Evolutionary conservation across 2,797 vertebrate species (phyloP).

Genomic region (Aplochiton taeniatus): DNA sequence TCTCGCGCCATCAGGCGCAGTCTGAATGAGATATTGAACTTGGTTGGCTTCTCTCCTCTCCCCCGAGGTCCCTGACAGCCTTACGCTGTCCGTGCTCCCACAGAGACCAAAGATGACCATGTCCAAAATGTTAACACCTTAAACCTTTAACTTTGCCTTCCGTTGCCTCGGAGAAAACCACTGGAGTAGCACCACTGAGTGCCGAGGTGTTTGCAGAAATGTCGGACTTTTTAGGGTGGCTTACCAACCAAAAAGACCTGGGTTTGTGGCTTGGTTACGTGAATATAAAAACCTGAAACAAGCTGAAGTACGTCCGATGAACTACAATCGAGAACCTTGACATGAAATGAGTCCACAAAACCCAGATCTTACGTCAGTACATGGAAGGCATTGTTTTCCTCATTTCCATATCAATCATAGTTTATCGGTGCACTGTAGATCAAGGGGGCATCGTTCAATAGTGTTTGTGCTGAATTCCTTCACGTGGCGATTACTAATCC

Average conservation of each 20-base stretch:
- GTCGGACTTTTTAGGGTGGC: too few species aligned
- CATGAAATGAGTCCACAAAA: too few species aligned
- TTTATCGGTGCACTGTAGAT: constrained; percentile 22
- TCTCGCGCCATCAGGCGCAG: constrained; percentile 47
- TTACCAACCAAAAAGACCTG: too few species aligned
- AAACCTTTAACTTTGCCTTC: background rate
- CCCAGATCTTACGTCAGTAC: too few species aligned
- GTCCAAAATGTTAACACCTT: constrained; percentile 31
- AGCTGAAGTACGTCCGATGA: too few species aligned
- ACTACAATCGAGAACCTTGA: too few species aligned
- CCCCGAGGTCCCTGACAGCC: constrained; percentile 42
- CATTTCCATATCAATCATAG: constrained; percentile 50
- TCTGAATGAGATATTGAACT: constrained; percentile 65
- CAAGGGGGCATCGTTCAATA: constrained; percentile 40
- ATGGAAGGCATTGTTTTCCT: constrained; percentile 12
- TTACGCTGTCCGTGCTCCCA: constrained; percentile 23
- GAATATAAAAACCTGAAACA: too few species aligned
- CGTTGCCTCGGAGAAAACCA: constrained; percentile 7
- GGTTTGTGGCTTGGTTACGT: too few species aligned
- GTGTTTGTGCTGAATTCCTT: constrained; percentile 49
- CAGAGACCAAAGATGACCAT: constrained; percentile 48
- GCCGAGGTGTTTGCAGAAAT: too few species aligned
- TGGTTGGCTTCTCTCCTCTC: constrained; percentile 27
- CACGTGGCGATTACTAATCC: constrained; percentile 60
- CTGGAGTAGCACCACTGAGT: background rate